Conservation (phyloP, 2,113 vertebrate species). For the Lepisosteus oculatus region DNA sequence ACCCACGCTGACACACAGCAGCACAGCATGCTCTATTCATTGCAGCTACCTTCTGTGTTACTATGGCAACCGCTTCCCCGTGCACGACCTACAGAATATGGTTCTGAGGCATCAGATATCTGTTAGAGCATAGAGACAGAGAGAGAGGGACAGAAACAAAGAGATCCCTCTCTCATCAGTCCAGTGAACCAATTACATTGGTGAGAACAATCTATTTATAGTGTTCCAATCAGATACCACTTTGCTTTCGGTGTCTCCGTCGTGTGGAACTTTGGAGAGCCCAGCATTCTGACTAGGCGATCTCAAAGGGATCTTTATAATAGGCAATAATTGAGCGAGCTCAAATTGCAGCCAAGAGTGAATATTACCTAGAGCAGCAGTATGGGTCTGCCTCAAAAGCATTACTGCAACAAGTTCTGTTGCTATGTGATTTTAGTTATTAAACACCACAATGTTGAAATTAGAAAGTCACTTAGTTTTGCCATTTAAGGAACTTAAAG, state of each 20-base stretch:
- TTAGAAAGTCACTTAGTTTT: too few species aligned
- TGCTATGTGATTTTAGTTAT: too few species aligned
- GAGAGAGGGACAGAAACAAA: neutral
- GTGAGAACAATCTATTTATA: neutral
- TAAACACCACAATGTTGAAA: too few species aligned
- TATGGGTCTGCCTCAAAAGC: too few species aligned
- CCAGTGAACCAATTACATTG: slow-evolving; percentile 5
- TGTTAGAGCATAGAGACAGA: slow-evolving; percentile 1
- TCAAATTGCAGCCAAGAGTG: too few species aligned
- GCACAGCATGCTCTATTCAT: slow-evolving; percentile 14
- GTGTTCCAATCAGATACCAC: neutral
- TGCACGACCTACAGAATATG: neutral
- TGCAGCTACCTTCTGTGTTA: slow-evolving; percentile 51
- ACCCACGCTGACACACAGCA: neutral
- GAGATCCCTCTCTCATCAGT: slow-evolving; percentile 1
- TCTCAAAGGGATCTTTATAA: neutral
- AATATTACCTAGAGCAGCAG: too few species aligned
- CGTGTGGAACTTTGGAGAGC: neutral
- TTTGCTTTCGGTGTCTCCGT: neutral
- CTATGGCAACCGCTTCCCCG: slow-evolving; percentile 56
- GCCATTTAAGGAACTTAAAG: too few species aligned
- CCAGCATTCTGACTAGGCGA: neutral
- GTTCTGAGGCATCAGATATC: slow-evolving; percentile 12
- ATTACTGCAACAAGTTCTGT: too few species aligned
- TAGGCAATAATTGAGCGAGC: too few species aligned